These are phyloP conservation scores for Mesopsocus fuscifrons DNA, from an alignment of 2,888 invertebrate genomes.

Conservation along the genomic window DNA sequence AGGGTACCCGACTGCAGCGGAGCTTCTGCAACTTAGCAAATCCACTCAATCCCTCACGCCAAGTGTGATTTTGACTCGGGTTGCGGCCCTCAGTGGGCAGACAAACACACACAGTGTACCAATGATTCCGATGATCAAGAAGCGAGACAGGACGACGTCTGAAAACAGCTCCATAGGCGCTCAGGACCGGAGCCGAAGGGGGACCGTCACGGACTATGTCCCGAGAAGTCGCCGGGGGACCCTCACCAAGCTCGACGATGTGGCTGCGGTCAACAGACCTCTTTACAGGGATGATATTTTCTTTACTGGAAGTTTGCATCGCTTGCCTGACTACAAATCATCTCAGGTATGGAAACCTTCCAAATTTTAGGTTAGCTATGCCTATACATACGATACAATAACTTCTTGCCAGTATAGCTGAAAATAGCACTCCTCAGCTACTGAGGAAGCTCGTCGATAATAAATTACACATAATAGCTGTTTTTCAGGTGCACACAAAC, in stretches of 20 bases:
- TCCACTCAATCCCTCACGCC: conserved; percentile 18
- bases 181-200: background rate
- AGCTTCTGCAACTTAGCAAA: conserved; percentile 33
- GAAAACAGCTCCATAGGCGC: conserved; percentile 13
- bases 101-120: background rate
- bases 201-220: background rate
- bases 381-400: background rate
- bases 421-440: too few relatives aligned
- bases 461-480: too few relatives aligned
- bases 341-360: conserved; percentile 32
- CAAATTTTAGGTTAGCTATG: background rate
- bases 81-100: conserved; percentile 15
- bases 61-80: conserved; percentile 20
- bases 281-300: conserved; percentile 83
- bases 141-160: conserved; percentile 20
- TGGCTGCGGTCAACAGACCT: conserved; percentile 32
- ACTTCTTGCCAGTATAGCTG: background rate
- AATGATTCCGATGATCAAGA: conserved; percentile 18
- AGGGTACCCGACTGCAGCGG: conserved; percentile 45
- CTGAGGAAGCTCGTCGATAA: too few relatives aligned
- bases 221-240: conserved; percentile 20
- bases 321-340: conserved; percentile 60
- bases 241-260: conserved; percentile 10
- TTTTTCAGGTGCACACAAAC: too few relatives aligned
- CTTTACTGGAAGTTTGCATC: conserved; percentile 68